These are phyloP conservation scores for Prionace glauca DNA, from an alignment of 2,797 vertebrate species.

Conservation along the genomic window DNA sequence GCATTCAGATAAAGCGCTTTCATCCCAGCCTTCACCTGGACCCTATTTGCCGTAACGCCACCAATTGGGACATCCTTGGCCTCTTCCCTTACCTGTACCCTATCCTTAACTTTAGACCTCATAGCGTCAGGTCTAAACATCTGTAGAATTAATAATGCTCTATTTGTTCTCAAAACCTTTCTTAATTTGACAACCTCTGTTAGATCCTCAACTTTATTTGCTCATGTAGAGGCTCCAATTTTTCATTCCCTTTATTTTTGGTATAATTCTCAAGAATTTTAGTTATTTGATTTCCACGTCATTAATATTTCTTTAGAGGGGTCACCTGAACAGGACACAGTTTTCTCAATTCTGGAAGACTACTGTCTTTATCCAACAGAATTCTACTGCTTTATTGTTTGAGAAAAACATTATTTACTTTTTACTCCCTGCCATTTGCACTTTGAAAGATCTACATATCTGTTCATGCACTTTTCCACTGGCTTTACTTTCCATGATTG, in stretches of 20 bases:
- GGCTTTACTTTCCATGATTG: neutral
- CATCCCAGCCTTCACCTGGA: too few relatives aligned
- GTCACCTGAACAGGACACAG: neutral
- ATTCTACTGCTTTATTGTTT: neutral
- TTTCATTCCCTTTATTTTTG: neutral
- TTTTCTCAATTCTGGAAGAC: neutral
- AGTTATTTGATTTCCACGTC: neutral
- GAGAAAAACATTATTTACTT: neutral
- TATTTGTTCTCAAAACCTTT: neutral
- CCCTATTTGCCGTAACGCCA: too few relatives aligned
- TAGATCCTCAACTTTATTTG: neutral
- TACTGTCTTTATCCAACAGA: neutral
- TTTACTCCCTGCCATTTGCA: neutral
- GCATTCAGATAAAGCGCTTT: too few relatives aligned
- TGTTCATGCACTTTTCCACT: neutral
- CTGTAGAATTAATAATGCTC: neutral
- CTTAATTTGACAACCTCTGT: neutral
- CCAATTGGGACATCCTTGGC: too few relatives aligned
- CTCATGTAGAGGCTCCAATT: neutral
- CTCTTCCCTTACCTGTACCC: too few relatives aligned
- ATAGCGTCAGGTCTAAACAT: too few relatives aligned
- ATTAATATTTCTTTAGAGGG: neutral
- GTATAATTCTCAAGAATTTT: neutral
- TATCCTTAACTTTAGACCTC: too few relatives aligned
- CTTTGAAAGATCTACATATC: neutral